Evolutionary conservation across 2,888 invertebrate species (phyloP).

Genomic region (Acleris emargana): DNA sequence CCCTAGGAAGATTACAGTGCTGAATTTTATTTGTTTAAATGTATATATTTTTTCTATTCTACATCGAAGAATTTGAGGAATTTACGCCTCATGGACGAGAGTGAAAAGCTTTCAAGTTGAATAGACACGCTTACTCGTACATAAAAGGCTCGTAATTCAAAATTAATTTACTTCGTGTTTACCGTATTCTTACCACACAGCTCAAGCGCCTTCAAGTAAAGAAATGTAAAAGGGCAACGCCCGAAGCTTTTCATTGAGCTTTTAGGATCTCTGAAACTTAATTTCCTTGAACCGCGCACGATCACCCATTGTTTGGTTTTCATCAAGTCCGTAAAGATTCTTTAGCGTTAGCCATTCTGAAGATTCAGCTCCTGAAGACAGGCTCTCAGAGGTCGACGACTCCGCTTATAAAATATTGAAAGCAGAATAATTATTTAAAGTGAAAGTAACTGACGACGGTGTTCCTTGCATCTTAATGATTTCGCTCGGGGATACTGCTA

Average conservation of each 20-base stretch:
- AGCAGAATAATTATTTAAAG: conserved; percentile 42
- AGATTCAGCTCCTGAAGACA: conserved; percentile 15
- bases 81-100: too few relatives aligned
- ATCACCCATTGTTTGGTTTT: conserved; percentile 22
- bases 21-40: too few relatives aligned
- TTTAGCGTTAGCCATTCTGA: conserved; percentile 21
- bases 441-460: conserved; percentile 49
- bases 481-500: conserved; percentile 45
- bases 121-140: not conserved
- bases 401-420: conserved; percentile 34
- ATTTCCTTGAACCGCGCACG: conserved; percentile 22
- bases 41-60: too few relatives aligned
- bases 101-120: conserved; percentile 1
- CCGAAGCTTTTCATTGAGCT: conserved; percentile 24
- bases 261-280: conserved; percentile 17
- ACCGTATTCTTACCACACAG: conserved; percentile 8
- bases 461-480: conserved; percentile 48
- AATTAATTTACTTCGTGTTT: conserved; percentile 15
- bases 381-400: conserved; percentile 25
- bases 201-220: conserved; percentile 17
- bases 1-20: too few relatives aligned
- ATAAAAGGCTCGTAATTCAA: conserved; percentile 8
- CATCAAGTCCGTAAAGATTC: conserved; percentile 26
- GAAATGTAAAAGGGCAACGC: conserved; percentile 27
- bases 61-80: too few relatives aligned